Evolutionary conservation across 2,888 invertebrate species (phyloP).

Genomic region (Leptinotarsa peninsularis): DNA sequence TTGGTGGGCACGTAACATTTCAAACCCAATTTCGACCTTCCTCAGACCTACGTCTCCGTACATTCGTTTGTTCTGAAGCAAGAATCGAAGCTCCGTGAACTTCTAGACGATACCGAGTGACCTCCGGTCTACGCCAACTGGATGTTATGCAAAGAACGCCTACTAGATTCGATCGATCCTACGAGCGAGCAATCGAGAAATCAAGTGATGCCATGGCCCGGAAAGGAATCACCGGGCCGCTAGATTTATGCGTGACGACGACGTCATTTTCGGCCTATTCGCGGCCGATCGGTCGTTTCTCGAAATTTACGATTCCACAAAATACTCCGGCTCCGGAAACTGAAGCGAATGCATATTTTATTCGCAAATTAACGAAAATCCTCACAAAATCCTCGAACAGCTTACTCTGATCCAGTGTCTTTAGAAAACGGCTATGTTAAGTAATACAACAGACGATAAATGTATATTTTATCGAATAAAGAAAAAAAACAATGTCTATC

Average conservation of each 20-base stretch:
- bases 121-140: conserved; percentile 37
- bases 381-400: too few relatives aligned
- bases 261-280: conserved; percentile 9
- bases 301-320: background rate
- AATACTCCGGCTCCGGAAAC: background rate
- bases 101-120: conserved; percentile 35
- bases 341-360: too few relatives aligned
- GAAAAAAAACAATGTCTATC: too few relatives aligned
- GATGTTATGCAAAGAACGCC: conserved; percentile 38
- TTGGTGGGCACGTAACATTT: too few relatives aligned
- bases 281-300: background rate
- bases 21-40: too few relatives aligned
- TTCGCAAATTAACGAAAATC: too few relatives aligned
- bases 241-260: background rate
- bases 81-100: conserved; percentile 20
- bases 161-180: conserved; percentile 27
- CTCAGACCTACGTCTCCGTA: too few relatives aligned
- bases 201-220: conserved; percentile 16
- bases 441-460: too few relatives aligned
- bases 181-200: conserved; percentile 21
- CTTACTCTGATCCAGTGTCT: too few relatives aligned
- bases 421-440: too few relatives aligned
- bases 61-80: too few relatives aligned
- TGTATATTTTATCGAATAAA: too few relatives aligned
- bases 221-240: conserved; percentile 3